Base-by-base conservation (phyloP, 2,113 vertebrate genomes). In the Symphodus melops region DNA sequence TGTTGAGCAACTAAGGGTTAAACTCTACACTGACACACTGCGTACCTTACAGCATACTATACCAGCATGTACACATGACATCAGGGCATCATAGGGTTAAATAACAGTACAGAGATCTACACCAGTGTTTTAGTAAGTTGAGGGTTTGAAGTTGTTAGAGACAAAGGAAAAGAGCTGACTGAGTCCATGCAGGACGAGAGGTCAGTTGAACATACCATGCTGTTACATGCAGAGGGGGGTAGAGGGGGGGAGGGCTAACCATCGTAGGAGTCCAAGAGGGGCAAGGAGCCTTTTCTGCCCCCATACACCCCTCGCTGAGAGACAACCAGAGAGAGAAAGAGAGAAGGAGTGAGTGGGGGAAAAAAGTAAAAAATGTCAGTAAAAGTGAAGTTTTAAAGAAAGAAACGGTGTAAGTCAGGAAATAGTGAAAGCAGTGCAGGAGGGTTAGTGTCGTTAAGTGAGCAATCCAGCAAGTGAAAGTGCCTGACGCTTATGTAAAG, bases 251-350 rank as follows among this genome's bases (percentile, higher is more conserved):
- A 64, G 89, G 93, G 91, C 94, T 95, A 95, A 95, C 94, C 94
- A 89, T 95, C 94, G 86, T 95, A 95, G 88, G 94, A 93, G 92
- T 95, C 94, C 91, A 94, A 80, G 75, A 95, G 89, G 83, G 93
- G 93, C 92, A 95, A 73, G 87, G 94, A 95, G 87, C 94, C 93
- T 89, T 93, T 93, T 85, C 93, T 92, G 90, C 91, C 91, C 91
- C 92, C 93, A 90, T 94, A 94, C 64, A 93, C 86, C 88, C 91
- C 94, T 86, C 93, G 91, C 94, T 95, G 91, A 92, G 94, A 89
- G 64, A 89, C 68, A 72, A 89, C 83, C 86, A 86, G 68, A 91
- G 67, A 81, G 20, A 89, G 46, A 62, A 56, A 68, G 28, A 33
- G 58, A 71, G 53, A 85, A 74, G 81, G 57, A 51, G 81, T 79